Evolutionary conservation across 2,797 vertebrate genomes (phyloP).

Genomic region (Chelon labrosus): DNA sequence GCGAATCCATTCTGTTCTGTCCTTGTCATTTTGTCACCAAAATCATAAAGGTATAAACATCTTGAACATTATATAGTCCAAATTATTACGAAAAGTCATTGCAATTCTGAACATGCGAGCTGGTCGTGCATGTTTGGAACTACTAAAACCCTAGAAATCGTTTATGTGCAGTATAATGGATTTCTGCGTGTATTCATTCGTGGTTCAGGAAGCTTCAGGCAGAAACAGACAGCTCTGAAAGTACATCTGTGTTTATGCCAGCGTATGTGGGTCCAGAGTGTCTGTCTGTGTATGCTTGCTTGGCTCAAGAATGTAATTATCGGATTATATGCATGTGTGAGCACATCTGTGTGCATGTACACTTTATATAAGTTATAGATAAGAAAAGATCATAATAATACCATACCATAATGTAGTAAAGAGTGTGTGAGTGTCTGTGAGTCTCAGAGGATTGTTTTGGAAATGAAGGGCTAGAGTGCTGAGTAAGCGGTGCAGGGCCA

Average conservation of each 20-base stretch:
- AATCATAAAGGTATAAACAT: neutral
- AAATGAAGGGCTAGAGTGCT: conserved; percentile 67
- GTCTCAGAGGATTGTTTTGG: conserved; percentile 63
- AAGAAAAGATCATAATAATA: neutral
- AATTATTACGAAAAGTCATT: neutral
- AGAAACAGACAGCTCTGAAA: neutral
- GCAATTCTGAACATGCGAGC: neutral
- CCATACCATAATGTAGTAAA: conserved; percentile 13
- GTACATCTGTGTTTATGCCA: neutral
- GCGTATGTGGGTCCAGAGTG: neutral
- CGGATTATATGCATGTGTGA: conserved; percentile 44
- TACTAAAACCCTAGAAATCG: too few relatives aligned
- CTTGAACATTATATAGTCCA: neutral
- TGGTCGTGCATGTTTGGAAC: too few relatives aligned
- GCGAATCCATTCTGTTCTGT: neutral
- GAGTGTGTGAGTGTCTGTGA: conserved; percentile 9
- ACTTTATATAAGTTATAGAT: conserved; percentile 6
- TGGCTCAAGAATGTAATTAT: conserved; percentile 24
- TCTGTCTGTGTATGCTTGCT: conserved; percentile 13
- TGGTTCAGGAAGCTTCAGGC: conserved; percentile 1
- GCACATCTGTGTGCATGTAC: conserved; percentile 28
- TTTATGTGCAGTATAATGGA: too few relatives aligned
- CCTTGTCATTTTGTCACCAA: neutral
- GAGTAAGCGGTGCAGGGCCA: conserved; percentile 75
- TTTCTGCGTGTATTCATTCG: neutral